phyloP scores from a whole-genome alignment of 2,113 vertebrate species.

The Cheilinus undulatus region DNA sequence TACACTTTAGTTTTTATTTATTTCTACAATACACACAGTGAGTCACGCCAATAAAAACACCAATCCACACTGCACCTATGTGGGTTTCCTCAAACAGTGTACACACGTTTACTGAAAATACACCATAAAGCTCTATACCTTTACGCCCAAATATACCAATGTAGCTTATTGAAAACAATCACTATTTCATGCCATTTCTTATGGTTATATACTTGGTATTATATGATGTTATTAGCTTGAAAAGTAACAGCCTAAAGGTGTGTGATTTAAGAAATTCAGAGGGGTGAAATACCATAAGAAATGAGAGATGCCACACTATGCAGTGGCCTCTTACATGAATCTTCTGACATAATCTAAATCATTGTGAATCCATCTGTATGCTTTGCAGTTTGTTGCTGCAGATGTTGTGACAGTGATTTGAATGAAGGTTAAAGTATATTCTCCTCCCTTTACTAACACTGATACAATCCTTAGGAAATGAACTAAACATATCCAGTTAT shows the following conservation, averaged over 20 bases:
- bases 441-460: too few species aligned
- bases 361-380: slow-evolving; percentile 9
- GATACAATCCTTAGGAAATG: not conserved
- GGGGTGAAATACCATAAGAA: not conserved
- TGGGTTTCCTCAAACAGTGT: slow-evolving; percentile 1
- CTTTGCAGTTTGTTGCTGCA: slow-evolving; percentile 1
- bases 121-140: not conserved
- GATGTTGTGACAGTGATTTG: not conserved
- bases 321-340: not conserved
- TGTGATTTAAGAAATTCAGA: not conserved
- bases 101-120: slow-evolving; percentile 35
- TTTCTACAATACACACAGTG: not conserved
- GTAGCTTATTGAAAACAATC: not conserved
- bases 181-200: not conserved
- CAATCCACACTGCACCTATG: slow-evolving; percentile 2
- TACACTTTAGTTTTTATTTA: not conserved
- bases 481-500: not conserved
- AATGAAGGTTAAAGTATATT: not conserved
- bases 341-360: slow-evolving; percentile 15
- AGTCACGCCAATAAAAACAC: slow-evolving; percentile 9
- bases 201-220: not conserved
- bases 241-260: not conserved
- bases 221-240: not conserved
- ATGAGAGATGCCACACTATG: not conserved
- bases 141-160: not conserved